phyloP scores from a whole-genome alignment of 1,140 invertebrate species.

The Oreohelix idahoensis region DNA sequence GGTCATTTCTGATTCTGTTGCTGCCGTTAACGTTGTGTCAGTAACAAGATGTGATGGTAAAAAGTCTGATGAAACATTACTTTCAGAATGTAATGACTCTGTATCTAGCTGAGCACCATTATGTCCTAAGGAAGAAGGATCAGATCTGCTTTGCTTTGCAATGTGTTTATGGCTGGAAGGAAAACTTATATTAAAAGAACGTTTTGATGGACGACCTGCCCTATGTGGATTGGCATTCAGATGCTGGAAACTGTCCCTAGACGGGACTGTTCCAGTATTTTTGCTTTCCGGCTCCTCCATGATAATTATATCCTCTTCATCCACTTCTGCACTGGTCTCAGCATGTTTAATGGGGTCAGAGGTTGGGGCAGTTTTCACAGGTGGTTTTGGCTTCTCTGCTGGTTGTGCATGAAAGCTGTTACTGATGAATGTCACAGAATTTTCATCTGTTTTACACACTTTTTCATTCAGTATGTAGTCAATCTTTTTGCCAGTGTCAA shows the following conservation, averaged over 20 bases:
- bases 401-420: slow-evolving; percentile 50
- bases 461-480: slow-evolving; percentile 50
- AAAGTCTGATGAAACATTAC: slow-evolving; percentile 12
- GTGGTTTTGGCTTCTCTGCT: slow-evolving; percentile 35
- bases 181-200: slow-evolving; percentile 28
- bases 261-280: slow-evolving; percentile 30
- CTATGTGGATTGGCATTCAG: slow-evolving; percentile 14
- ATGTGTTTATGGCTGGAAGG: slow-evolving; percentile 17
- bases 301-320: slow-evolving; percentile 46
- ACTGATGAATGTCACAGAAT: slow-evolving; percentile 46
- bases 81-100: slow-evolving; percentile 29
- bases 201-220: slow-evolving; percentile 18
- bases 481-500: slow-evolving; percentile 48
- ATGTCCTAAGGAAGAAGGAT: slow-evolving; percentile 7
- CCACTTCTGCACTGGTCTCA: neutral
- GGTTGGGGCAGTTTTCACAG: neutral
- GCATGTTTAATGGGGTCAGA: slow-evolving; percentile 1
- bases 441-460: slow-evolving; percentile 49
- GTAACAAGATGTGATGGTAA: slow-evolving; percentile 5
- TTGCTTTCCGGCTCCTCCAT: slow-evolving; percentile 38
- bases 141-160: slow-evolving; percentile 15
- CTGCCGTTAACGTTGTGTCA: slow-evolving; percentile 15
- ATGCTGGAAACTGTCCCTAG: slow-evolving; percentile 5
- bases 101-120: slow-evolving; percentile 24
- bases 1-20: slow-evolving; percentile 29